Percentiles rank a stretch among this genome's conserved stretches.
Evolutionary conservation across 2,888 invertebrate species (phyloP).

Genomic region (Sarcophaga variegata): DNA sequence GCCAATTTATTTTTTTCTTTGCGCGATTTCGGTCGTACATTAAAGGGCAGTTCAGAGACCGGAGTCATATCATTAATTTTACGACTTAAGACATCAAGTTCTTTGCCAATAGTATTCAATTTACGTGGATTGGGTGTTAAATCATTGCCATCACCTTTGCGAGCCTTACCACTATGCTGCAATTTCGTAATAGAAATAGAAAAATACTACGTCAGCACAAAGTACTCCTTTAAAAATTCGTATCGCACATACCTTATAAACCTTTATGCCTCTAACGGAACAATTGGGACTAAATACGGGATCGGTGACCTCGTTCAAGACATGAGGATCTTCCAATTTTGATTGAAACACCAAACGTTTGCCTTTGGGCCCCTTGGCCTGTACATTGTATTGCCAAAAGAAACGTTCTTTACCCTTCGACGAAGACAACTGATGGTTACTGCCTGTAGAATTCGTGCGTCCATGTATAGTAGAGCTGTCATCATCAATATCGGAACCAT

Average conservation of each 20-base stretch:
- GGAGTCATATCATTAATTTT: constrained; percentile 98
- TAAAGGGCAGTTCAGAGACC: constrained; percentile 95
- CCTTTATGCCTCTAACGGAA: constrained; percentile 94
- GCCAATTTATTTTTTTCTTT: constrained; percentile 99
- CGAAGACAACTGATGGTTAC: constrained; percentile 77
- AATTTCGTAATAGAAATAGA: neutral
- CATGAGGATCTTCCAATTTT: constrained; percentile 95
- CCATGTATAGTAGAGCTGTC: constrained; percentile 75
- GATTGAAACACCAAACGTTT: constrained; percentile 92
- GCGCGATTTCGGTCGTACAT: constrained; percentile 93
- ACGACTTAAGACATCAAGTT: constrained; percentile 93
- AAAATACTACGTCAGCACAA: neutral
- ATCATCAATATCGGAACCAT: constrained; percentile 83
- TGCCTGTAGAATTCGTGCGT: constrained; percentile 70
- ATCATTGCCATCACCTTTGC: constrained; percentile 98
- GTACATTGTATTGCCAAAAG: constrained; percentile 99
- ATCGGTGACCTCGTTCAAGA: constrained; percentile 94
- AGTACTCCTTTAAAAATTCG: no score
- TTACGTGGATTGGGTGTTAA: constrained; percentile 97
- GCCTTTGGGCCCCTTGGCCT: constrained; percentile 98
- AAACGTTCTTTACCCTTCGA: constrained; percentile 89
- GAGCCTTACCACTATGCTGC: constrained; percentile 90
- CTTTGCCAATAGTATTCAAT: constrained; percentile 93
- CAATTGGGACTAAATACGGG: constrained; percentile 97
- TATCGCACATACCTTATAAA: constrained; percentile 79